Evolutionary conservation across 1,140 invertebrate species (phyloP), one percentile per base, ranked within the genome.

Genomic region (Maniola jurtina): DNA sequence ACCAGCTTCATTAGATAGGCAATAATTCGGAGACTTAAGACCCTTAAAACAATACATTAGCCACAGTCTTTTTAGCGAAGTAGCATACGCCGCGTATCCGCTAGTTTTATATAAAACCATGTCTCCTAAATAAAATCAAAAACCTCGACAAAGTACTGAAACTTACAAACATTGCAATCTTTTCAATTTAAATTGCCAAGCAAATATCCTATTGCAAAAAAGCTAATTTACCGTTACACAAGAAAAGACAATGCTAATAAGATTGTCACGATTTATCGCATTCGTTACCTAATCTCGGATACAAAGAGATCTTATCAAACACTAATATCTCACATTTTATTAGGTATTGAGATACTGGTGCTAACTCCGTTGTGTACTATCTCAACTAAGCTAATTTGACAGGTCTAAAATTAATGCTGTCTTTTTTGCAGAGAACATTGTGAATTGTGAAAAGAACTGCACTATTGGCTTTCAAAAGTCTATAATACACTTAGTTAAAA

Each of bases 221-320:
- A 16, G 14, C 7, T 52, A 52, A 52, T 52, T 52, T 52, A 14
- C 16, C 16, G 48, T 52, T 52, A 52, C 48, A 52, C 48, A 52
- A 52, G 48, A 52, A 52, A 52, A 52, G 48, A 52, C 48, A 52
- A 52, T 52, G 15, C 48, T 52, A 52, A 52, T 52, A 52, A 25
- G 48, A 52, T 52, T 52, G 48, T 52, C 48, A 52, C 48, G 48
- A 52, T 52, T 25, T 52, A 25, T 25, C 14, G 48, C 14, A 8
- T 25, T 45, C 5, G 48, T 52, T 52, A 52, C 48, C 16, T 52
- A 52, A 52, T 52, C 48, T 52, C 13, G 0, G 13, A 16, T 16
- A 15, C 14, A 52, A 25, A 52, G 15, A 15, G 14, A 7, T 52
- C 10, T 52, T 52, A 52, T 52, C 48, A 52, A 25, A 52, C 48